These are phyloP conservation scores for Cremastobaeus sp. DNA, from an alignment of 2,888 invertebrate genomes.

Conservation along the genomic window DNA sequence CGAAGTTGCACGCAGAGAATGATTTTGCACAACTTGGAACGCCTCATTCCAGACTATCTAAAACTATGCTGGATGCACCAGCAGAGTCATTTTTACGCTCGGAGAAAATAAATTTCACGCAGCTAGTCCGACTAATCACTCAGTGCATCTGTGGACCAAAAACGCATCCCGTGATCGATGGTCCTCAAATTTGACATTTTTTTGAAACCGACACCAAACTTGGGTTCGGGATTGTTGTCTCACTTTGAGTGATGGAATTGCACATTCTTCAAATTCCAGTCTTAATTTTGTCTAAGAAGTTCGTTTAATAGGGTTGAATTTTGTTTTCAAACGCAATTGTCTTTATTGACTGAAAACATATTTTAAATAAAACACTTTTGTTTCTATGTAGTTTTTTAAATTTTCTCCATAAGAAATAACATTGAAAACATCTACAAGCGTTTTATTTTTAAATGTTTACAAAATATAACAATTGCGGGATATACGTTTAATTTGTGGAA, in stretches of 20 bases:
- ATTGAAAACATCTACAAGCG: no score
- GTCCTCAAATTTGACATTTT: constrained; percentile 14
- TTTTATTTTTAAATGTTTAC: no score
- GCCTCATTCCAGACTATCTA: constrained; percentile 25
- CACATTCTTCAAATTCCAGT: constrained; percentile 8
- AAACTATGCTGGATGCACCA: constrained; percentile 6
- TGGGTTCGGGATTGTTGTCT: not conserved
- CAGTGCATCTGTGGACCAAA: constrained; percentile 28
- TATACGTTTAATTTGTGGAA: no score
- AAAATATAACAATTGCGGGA: no score
- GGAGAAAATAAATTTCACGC: constrained; percentile 32
- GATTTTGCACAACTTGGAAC: constrained; percentile 31
- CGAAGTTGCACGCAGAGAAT: constrained; percentile 44
- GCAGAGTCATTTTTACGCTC: constrained; percentile 30
- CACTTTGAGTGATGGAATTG: not conserved
- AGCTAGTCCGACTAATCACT: constrained; percentile 38
- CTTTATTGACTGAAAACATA: no score
- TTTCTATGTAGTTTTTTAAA: no score
- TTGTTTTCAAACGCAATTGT: no score
- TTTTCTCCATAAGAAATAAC: no score
- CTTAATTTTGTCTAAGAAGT: no score
- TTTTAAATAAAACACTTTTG: no score
- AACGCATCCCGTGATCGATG: constrained; percentile 28
- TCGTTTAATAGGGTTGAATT: no score
- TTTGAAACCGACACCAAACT: not conserved